Percentiles rank a stretch among this genome's conserved stretches.
Conservation (phyloP, 2,113 vertebrate genomes). For the Philantomba maxwellii region DNA sequence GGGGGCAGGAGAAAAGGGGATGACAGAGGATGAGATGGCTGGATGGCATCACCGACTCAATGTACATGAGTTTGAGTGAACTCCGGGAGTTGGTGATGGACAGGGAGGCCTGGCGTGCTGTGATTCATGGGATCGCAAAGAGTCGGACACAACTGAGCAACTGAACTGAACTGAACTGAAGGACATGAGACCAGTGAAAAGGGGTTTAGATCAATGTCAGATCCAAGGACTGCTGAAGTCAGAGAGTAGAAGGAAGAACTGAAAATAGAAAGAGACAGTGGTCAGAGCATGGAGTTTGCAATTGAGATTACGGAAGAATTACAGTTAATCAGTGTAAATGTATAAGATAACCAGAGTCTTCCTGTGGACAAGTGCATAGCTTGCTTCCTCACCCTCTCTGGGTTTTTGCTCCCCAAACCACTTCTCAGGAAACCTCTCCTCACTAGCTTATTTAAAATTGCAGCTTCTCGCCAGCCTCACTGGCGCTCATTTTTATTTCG, state of each 20-base stretch:
- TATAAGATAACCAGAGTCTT: not conserved
- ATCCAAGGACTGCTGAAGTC: too few relatives aligned
- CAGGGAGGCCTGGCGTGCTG: too few relatives aligned
- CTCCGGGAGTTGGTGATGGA: too few relatives aligned
- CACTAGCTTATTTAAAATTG: not conserved
- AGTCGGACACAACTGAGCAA: fast-evolving
- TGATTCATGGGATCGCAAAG: too few relatives aligned
- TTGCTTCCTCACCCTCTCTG: not conserved
- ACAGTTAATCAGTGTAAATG: not conserved
- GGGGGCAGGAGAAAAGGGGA: too few relatives aligned
- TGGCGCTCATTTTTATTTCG: not conserved
- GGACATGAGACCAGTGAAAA: too few relatives aligned
- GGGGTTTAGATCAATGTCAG: not conserved
- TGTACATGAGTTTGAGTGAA: too few relatives aligned
- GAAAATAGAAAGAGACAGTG: not conserved
- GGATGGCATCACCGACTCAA: too few relatives aligned
- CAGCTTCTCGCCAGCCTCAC: not conserved
- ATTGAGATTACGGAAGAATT: fast-evolving
- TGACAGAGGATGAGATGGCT: too few relatives aligned
- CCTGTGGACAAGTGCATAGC: not conserved
- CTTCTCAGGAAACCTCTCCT: not conserved
- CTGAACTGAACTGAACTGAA: too few relatives aligned
- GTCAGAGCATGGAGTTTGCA: not conserved
- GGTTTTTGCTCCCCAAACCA: not conserved
- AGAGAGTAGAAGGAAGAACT: not conserved